Base-by-base conservation (phyloP, 1,140 invertebrate species). In the Stenopsyche tienmushanensis region DNA sequence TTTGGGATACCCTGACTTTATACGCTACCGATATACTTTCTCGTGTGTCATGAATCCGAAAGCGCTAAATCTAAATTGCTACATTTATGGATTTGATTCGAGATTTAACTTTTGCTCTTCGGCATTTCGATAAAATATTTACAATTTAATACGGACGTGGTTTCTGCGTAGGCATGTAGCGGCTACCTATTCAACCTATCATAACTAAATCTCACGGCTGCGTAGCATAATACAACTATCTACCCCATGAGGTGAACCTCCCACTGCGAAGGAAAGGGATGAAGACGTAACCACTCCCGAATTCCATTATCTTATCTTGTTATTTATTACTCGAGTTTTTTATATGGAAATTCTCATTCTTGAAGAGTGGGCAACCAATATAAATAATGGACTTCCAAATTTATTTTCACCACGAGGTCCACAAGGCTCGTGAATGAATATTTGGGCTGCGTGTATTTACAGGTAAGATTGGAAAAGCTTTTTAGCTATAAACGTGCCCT, bases 271-370 rank as follows among this genome's bases (percentile, higher is more conserved):
- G 3, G 52, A 64, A 64, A 64, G 62, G 52, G 62, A 64, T 64
- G 62, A 54, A 64, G 62, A 64, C 50, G 52, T 53, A 54, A 64
- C 41, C 62, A 64, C 62, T 64, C 50, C 23, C 26, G 49, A 45
- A 60, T 60, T 60, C 57, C 44, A 60, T 60, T 60, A 60, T 60
- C 57, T 60, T 60, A 60, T 60, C 57, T 60, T 18, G 57, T 60
- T 47, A 60, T 60, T 60, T 60, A 60, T 60, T 60, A 21, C 57
- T 3, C 25, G 44, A 44, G 34, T 57, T 60, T 60, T 60, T 42
- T 60, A 60, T 60, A 60, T 60, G 42, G 42, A 42, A 60, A 60
- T 60, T 45, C 10, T 25, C 18, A 17, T 57, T 57, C 18, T 29
- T 15, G n/a, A n/a, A n/a, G n/a, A n/a, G n/a, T n/a, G n/a, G n/a